phyloP scores from a whole-genome alignment of 2,113 vertebrate genomes.

The Arenaria interpres region DNA sequence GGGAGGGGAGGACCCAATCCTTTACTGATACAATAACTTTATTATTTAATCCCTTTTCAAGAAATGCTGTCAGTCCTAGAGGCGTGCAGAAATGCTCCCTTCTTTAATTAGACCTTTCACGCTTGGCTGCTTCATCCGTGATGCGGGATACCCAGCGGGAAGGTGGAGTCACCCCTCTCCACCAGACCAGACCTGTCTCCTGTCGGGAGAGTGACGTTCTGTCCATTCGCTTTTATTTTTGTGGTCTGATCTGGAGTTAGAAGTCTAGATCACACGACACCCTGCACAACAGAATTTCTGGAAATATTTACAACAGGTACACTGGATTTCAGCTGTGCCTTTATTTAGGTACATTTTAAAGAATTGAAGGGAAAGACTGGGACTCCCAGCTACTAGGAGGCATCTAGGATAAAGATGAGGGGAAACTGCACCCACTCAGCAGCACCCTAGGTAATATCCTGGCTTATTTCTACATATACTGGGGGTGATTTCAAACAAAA shows the following conservation, averaged over 20 bases:
- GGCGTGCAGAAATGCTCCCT: background rate
- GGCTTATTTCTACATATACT: background rate
- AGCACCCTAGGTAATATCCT: background rate
- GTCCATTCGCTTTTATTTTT: background rate
- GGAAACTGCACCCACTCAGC: background rate
- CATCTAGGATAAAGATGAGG: background rate
- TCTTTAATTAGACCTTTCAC: background rate
- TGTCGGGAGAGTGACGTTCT: background rate
- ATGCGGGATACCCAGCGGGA: background rate
- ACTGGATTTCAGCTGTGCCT: background rate
- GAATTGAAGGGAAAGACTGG: background rate
- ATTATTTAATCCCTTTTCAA: background rate
- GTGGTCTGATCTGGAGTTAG: background rate
- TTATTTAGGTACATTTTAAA: background rate
- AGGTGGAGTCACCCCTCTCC: background rate
- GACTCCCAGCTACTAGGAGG: background rate
- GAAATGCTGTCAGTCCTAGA: background rate
- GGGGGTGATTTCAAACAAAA: background rate
- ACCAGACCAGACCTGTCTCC: background rate
- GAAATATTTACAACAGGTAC: background rate
- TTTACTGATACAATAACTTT: too few relatives aligned
- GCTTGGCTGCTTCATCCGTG: accelerated
- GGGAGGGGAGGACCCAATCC: background rate
- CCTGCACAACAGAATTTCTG: background rate
- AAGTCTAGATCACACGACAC: background rate